Conservation (phyloP, 1,140 invertebrate species). For the Idris sp. region DNA sequence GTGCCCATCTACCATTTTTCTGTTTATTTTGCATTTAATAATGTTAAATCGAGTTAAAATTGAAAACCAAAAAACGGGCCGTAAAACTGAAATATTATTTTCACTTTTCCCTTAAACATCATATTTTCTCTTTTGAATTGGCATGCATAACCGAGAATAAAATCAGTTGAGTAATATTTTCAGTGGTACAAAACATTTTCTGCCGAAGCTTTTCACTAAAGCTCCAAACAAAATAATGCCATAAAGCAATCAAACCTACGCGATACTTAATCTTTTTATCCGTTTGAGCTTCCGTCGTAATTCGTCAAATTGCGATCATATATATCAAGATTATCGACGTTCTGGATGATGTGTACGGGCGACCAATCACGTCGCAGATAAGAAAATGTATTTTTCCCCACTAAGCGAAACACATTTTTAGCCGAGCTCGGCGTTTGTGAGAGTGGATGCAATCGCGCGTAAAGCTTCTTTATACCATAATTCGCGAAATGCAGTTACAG, state of each 20-base stretch:
- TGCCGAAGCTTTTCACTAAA: neutral
- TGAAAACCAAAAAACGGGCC: no score
- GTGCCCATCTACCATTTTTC: no score
- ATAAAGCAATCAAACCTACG: conserved; percentile 20
- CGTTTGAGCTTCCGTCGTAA: conserved; percentile 22
- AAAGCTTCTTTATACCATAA: conserved; percentile 48
- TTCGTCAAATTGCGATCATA: conserved; percentile 29
- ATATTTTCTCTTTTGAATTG: no score
- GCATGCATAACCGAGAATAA: no score
- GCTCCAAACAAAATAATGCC: conserved; percentile 20
- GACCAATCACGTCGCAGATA: conserved; percentile 38
- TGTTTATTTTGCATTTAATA: no score
- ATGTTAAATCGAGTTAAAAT: no score
- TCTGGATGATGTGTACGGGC: conserved; percentile 25
- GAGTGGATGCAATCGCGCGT: conserved; percentile 40
- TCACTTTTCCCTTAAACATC: no score
- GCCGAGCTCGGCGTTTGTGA: conserved; percentile 22
- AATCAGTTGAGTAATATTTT: no score
- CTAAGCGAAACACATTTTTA: conserved; percentile 30
- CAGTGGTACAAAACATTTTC: no score
- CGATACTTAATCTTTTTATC: conserved; percentile 27
- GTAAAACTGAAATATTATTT: no score
- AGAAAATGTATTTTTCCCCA: conserved; percentile 28
- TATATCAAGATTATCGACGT: conserved; percentile 41
- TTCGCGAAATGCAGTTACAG: conserved; percentile 35